Conservation (phyloP, 30 jellyfish, hydroid and myxozoan species). For the Pseudorhiza aurosa region DNA sequence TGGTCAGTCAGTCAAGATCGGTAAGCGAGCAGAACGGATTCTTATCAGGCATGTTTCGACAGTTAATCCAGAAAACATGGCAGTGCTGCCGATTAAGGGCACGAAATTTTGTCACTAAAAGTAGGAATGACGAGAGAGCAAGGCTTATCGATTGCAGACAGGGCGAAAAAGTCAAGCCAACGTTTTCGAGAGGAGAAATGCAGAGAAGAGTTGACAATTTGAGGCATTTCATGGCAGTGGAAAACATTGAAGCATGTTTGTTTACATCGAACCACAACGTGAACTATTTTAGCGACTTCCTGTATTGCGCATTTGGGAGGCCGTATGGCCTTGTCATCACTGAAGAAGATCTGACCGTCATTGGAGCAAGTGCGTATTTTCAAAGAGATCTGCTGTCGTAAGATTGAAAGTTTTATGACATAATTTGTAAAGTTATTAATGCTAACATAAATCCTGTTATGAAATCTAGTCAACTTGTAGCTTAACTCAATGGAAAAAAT, state of each 20-base stretch:
- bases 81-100: too few species aligned
- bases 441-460: too few species aligned
- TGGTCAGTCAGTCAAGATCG: too few species aligned
- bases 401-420: too few species aligned
- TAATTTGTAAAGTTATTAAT: too few species aligned
- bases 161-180: conserved; percentile 68
- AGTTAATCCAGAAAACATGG: too few species aligned
- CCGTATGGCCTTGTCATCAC: conserved; percentile 86
- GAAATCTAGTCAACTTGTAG: too few species aligned
- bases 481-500: too few species aligned
- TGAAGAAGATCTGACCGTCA: conserved; percentile 62
- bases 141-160: conserved; percentile 79
- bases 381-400: too few species aligned
- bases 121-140: not conserved
- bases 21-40: too few species aligned
- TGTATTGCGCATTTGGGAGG: conserved; percentile 88
- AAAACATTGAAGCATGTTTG: conserved; percentile 78
- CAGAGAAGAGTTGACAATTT: conserved; percentile 66
- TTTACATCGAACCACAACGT: conserved; percentile 84
- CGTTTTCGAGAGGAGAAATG: conserved; percentile 79
- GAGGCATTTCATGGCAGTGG: conserved; percentile 63
- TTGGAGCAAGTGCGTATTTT: conserved; percentile 75
- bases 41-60: too few species aligned
- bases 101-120: not conserved
- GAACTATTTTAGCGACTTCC: conserved; percentile 75